Evolutionary conservation across 2,888 invertebrate species (phyloP).

Genomic region (Panzeria rudis): DNA sequence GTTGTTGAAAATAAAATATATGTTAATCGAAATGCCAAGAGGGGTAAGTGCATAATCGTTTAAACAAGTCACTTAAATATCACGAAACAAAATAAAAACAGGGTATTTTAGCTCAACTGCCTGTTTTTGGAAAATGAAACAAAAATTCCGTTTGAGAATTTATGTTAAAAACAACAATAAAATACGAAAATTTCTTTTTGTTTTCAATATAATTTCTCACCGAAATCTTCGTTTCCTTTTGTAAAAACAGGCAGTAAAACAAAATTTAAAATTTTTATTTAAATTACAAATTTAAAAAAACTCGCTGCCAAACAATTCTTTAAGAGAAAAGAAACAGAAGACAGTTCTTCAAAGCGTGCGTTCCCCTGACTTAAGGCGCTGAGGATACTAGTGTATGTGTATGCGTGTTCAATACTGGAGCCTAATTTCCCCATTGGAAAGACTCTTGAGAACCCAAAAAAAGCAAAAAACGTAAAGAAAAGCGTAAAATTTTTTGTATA

Average conservation of each 20-base stretch:
- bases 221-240: too few relatives aligned
- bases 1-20: constrained; percentile 58
- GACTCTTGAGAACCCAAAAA: constrained; percentile 55
- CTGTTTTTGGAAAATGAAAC: too few relatives aligned
- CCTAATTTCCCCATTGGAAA: constrained; percentile 56
- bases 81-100: constrained; percentile 44
- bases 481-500: constrained; percentile 69
- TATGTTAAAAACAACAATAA: too few relatives aligned
- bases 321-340: constrained; percentile 57
- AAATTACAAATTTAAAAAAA: constrained; percentile 41
- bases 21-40: constrained; percentile 50
- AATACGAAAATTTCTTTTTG: too few relatives aligned
- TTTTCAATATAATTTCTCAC: too few relatives aligned
- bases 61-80: constrained; percentile 57
- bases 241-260: too few relatives aligned
- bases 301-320: constrained; percentile 53
- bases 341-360: constrained; percentile 52
- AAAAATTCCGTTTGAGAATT: too few relatives aligned
- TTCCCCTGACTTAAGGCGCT: constrained; percentile 41
- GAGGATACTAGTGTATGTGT: constrained; percentile 38
- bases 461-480: constrained; percentile 36
- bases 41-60: constrained; percentile 74
- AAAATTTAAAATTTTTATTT: constrained; percentile 45
- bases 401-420: constrained; percentile 48
- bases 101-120: constrained; percentile 50